Evolutionary conservation across 1,140 invertebrate species (phyloP), one percentile per base, ranked within the genome.

Genomic region (Drosophila carrolli): DNA sequence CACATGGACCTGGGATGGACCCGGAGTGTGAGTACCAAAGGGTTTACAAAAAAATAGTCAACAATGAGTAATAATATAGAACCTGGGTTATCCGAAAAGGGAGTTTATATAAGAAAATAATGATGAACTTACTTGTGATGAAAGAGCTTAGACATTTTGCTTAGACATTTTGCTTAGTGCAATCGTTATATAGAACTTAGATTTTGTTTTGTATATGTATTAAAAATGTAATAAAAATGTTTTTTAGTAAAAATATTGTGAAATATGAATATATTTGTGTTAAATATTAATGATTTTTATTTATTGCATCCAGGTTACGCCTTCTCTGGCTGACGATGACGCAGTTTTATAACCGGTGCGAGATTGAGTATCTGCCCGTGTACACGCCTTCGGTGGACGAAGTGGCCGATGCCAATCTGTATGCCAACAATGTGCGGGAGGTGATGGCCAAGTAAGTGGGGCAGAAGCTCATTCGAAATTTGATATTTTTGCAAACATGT

Each of bases 1-100:
- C 41, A 98, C 98, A 0, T 99, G 98, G 98, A 99, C 98, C 5
- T 99, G 98, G 98, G 97, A 98, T 93, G 98, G 98, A 61, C 97
- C 98, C 70, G 96, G 97, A 93, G 97, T 97, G 97, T 98, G 94
- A 97, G 97, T 96, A 32, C 4, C 1, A 29, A 27, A 38, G 19
- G 6, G 6, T 32, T 32, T 32, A 8, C 29, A 7, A 32, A 32
- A 32, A 6, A 32, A 32, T 6, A 32, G 5, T 32, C 7, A 6
- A 32, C 7, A 32, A 32, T 7, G 7, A 32, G 29, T 7, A 32
- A 7, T 7, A 32, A 8, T 32, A 8, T 32, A 32, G 29, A 32
- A 7, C 29, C 29, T 32, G 29, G 8, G 6, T 8, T 32, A 8
- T 32, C 8, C 1, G 1, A 32, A 32, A 32, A 32, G 7, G 7